Percentiles rank a stretch among this genome's conserved stretches.
phyloP scores from a whole-genome alignment of 1,140 invertebrate genomes.

The Melipona quadrifasciata region DNA sequence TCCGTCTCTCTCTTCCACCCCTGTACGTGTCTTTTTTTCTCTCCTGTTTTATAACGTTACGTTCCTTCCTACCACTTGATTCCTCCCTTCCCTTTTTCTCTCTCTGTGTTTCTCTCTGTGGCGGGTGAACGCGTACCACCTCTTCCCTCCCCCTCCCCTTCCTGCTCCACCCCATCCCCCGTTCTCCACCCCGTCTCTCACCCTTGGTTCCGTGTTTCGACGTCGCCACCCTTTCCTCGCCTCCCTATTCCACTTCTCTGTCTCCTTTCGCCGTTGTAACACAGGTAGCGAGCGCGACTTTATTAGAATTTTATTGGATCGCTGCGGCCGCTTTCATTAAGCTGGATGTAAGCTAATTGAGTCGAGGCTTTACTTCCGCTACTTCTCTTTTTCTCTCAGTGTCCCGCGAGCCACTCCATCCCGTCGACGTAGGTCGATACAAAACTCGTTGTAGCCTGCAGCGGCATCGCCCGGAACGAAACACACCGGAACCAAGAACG shows the following conservation, averaged over 20 bases:
- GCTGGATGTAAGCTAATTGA: conserved; percentile 69
- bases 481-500: neutral
- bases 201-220: neutral
- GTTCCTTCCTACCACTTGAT: conserved; percentile 5
- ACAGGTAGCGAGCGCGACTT: conserved; percentile 52
- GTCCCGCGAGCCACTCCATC: neutral
- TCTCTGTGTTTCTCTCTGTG: neutral
- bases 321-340: conserved; percentile 70
- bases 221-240: neutral
- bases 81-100: neutral
- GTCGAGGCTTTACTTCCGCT: conserved; percentile 58
- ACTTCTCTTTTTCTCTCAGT: conserved; percentile 33
- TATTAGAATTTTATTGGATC: conserved; percentile 72
- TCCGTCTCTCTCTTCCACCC: neutral
- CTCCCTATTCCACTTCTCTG: neutral
- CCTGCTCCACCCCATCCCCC: too few species aligned
- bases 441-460: conserved; percentile 34
- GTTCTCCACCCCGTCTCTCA: too few species aligned
- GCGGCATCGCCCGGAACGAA: neutral
- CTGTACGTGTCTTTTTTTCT: conserved; percentile 13
- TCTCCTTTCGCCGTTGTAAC: conserved; percentile 16
- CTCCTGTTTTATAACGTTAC: conserved; percentile 28
- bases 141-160: neutral
- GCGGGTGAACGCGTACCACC: neutral
- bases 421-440: conserved; percentile 42